These are phyloP conservation scores for Semicossyphus pulcher DNA, from an alignment of 2,113 vertebrate genomes.

Conservation along the genomic window DNA sequence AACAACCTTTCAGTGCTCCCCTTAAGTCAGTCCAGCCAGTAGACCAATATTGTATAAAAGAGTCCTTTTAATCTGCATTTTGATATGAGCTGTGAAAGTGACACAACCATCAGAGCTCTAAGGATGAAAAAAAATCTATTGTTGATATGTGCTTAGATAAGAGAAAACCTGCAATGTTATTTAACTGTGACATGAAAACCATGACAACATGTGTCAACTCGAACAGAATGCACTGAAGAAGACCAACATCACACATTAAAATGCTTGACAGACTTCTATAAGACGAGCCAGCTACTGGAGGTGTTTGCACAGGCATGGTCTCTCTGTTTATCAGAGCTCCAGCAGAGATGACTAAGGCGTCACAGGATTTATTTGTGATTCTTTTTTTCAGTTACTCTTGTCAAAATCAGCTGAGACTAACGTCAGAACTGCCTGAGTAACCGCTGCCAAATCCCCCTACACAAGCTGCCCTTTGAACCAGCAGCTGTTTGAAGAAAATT, in stretches of 20 bases:
- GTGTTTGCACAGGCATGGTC: not conserved
- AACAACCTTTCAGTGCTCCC: too few relatives aligned
- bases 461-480: slow-evolving; percentile 29
- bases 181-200: too few relatives aligned
- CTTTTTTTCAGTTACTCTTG: slow-evolving; percentile 13
- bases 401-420: slow-evolving; percentile 16
- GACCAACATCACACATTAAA: too few relatives aligned
- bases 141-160: too few relatives aligned
- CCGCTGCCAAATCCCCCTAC: slow-evolving; percentile 31
- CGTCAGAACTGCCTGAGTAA: slow-evolving; percentile 29
- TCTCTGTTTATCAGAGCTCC: not conserved
- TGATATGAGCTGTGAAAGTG: too few relatives aligned
- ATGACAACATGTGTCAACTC: not conserved
- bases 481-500: slow-evolving; percentile 45
- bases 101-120: too few relatives aligned
- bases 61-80: too few relatives aligned
- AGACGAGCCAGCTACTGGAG: not conserved
- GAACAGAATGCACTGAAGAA: not conserved
- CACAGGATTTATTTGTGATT: slow-evolving; percentile 28
- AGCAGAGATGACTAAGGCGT: slow-evolving; percentile 7
- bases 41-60: too few relatives aligned
- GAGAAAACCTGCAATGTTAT: too few relatives aligned
- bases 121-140: too few relatives aligned
- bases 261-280: not conserved
- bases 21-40: too few relatives aligned